These are phyloP conservation scores for rabbit (Oryctolagus cuniculus) DNA, from an alignment of 2,113 vertebrate genomes.

Conservation along the genomic window DNA sequence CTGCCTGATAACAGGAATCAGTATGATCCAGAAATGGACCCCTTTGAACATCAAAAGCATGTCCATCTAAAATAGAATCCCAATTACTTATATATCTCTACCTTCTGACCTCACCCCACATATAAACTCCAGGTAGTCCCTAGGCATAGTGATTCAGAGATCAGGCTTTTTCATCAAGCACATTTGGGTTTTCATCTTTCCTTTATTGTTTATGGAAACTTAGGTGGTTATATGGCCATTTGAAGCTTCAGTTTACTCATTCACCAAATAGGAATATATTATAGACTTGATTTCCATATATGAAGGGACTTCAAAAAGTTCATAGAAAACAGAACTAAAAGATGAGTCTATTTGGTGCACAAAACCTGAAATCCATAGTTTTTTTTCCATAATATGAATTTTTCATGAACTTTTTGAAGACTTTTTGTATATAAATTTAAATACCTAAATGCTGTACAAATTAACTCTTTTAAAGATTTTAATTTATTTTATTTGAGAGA, in stretches of 20 bases:
- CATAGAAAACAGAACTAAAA: no score
- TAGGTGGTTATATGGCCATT: not conserved
- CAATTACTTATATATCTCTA: not conserved
- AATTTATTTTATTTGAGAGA: no score
- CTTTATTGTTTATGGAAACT: not conserved
- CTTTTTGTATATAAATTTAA: no score
- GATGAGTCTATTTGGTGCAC: no score
- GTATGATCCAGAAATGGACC: no score
- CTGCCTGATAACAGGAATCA: not conserved
- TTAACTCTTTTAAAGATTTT: no score
- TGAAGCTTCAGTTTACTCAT: not conserved
- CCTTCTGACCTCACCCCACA: not conserved
- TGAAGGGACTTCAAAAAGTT: no score
- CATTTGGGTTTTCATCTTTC: not conserved
- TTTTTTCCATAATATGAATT: no score
- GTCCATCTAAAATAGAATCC: not conserved
- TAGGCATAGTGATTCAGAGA: not conserved
- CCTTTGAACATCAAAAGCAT: not conserved
- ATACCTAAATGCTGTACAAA: no score
- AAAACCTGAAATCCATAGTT: no score
- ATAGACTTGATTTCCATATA: no score
- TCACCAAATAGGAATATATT: not conserved
- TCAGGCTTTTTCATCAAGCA: not conserved
- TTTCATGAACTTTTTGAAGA: no score
- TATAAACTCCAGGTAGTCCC: not conserved